Evolutionary conservation across 2,113 vertebrate genomes (phyloP), one percentile per base, ranked within the genome.

Genomic region (Dromaius novaehollandiae): DNA sequence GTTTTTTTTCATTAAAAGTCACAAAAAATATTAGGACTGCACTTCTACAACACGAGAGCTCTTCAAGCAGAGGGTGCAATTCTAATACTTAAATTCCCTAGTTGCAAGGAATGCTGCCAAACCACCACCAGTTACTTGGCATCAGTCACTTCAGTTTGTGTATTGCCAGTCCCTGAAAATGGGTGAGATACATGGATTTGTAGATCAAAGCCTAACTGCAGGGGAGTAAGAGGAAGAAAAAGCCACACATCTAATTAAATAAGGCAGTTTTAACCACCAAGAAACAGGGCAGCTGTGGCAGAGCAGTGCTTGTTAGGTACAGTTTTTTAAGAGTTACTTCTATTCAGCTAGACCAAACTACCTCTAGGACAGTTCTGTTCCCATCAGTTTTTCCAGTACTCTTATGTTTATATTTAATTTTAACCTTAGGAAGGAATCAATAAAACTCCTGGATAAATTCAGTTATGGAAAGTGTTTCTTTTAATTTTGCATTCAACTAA

Each of bases 101-200:
- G 82, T 78, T 71, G 55, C 15, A 3, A 51, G 40, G 56, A 88
- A 6, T 0, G 0, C 79, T 40, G 76, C 76, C 53, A 14, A 63
- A 48, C 21, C n/a, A 6, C 21, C 30, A 17, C 9, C 0, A 0
- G 3, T 26, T 19, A 28, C 58, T 70, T 18, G 42, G 56, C 55
- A 42, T 22, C 53, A 1, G 20, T 17, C 0, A 0, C 40, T 66
- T 28, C 0, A 0, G 18, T 38, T 32, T 38, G 86, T 53, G 38
- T 51, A 53, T 0, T 0, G 32, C 46, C 73, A 44, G 21, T 55
- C 38, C 51, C 64, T 34, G 60, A 9, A 64, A 71, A 28, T 1
- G 11, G 11, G 10, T 19, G 64, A 80, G 60, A 21, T 1, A 0
- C 0, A 0, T 18, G 53, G 40, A n/a, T 63, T 36, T 88, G 64